Evolutionary conservation across 1,140 invertebrate genomes (phyloP).

Genomic region (Micrasema longulum): DNA sequence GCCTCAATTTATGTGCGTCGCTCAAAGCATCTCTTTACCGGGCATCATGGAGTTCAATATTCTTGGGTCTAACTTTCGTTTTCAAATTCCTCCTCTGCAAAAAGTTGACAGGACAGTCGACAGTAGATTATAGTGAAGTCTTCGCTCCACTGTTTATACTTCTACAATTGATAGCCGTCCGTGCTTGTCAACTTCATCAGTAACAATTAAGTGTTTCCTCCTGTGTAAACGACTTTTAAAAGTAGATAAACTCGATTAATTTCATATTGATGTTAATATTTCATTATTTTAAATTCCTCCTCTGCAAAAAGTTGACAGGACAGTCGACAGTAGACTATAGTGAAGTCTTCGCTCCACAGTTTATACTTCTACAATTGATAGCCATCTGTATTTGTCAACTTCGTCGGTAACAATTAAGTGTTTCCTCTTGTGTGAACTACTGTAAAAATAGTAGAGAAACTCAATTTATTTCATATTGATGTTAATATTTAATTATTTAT

Average conservation of each 20-base stretch:
- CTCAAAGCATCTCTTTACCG: constrained; percentile 83
- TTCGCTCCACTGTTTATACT: constrained; percentile 92
- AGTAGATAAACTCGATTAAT: too few species aligned
- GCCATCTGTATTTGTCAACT: constrained; percentile 93
- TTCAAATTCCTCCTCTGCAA: constrained; percentile 94
- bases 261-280: too few species aligned
- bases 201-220: too few species aligned
- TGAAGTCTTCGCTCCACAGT: constrained; percentile 92
- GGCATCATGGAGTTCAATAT: constrained; percentile 87
- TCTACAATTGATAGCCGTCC: constrained; percentile 88
- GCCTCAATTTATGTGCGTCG: constrained; percentile 86
- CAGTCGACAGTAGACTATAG: constrained; percentile 86
- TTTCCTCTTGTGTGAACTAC: too few species aligned
- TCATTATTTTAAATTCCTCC: constrained; percentile 92
- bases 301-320: constrained; percentile 89
- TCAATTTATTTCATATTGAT: too few species aligned
- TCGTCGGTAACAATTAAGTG: constrained; percentile 66
- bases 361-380: constrained; percentile 89
- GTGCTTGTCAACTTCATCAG: constrained; percentile 88
- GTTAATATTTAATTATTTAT: too few species aligned
- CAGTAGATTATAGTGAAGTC: constrained; percentile 91
- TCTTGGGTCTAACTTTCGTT: constrained; percentile 86
- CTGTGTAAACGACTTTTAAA: too few species aligned
- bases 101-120: constrained; percentile 84
- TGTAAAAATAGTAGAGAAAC: too few species aligned